phyloP scores from a whole-genome alignment of 2,113 vertebrate genomes.

The Seriola aureovittata region DNA sequence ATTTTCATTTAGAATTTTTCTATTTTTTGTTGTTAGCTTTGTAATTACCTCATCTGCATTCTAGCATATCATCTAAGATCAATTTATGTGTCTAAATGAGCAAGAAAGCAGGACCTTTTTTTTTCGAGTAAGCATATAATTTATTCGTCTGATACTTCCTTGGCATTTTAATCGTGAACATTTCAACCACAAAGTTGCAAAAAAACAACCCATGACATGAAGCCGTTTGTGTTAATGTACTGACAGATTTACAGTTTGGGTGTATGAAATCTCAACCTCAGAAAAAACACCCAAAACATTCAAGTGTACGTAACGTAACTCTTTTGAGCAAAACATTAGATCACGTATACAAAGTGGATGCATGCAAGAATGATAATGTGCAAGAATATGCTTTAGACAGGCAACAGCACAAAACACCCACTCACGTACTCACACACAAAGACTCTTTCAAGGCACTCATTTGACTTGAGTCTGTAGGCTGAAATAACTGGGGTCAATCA shows the following conservation, averaged over 20 bases:
- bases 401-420: neutral
- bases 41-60: neutral
- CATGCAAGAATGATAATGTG: neutral
- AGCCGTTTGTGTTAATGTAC: neutral
- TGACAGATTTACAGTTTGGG: neutral
- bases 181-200: neutral
- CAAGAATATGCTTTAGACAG: neutral
- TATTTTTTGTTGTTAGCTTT: neutral
- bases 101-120: neutral
- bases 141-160: neutral
- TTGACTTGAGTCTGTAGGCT: constrained; percentile 34
- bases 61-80: neutral
- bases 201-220: neutral
- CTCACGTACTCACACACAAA: neutral
- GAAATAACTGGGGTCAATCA: constrained; percentile 43
- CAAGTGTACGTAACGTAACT: neutral
- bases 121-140: neutral
- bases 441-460: constrained; percentile 24
- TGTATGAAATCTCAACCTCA: neutral
- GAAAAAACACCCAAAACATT: neutral
- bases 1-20: too few species aligned
- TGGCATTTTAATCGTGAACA: neutral
- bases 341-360: neutral
- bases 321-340: neutral
- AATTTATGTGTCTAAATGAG: neutral